These are phyloP conservation scores for Meandrusa payeni DNA, from an alignment of 2,888 invertebrate genomes.

Conservation along the genomic window DNA sequence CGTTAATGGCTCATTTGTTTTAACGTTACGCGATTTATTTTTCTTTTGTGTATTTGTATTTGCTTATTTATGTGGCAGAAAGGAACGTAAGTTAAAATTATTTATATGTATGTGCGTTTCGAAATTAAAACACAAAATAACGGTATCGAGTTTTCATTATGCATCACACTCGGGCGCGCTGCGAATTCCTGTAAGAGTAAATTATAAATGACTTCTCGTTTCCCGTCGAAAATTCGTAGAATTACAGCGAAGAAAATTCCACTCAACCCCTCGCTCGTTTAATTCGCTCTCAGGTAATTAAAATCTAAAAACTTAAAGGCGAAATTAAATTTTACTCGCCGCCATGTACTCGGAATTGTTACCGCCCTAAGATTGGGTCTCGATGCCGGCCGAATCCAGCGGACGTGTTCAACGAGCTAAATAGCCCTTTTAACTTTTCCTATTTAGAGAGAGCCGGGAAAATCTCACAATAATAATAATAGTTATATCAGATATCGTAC, in stretches of 20 bases:
- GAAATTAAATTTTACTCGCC: conserved; percentile 76
- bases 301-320: conserved; percentile 76
- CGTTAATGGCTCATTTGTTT: conserved; percentile 23
- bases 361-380: conserved; percentile 11
- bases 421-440: conserved; percentile 80
- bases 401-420: conserved; percentile 71
- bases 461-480: conserved; percentile 77
- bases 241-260: conserved; percentile 28
- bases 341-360: conserved; percentile 3
- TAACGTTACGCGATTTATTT: conserved; percentile 16
- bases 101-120: conserved; percentile 15
- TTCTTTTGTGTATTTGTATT: conserved; percentile 22
- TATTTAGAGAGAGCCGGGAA: conserved; percentile 71
- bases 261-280: conserved; percentile 52
- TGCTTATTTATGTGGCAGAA: conserved; percentile 19
- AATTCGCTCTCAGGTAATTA: conserved; percentile 78
- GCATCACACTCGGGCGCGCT: conserved; percentile 22
- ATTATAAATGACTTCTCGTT: conserved; percentile 23
- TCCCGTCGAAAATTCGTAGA: conserved; percentile 14
- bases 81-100: conserved; percentile 11
- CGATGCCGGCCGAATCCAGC: conserved; percentile 35
- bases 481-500: conserved; percentile 42
- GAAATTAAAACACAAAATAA: conserved; percentile 17
- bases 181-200: conserved; percentile 25
- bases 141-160: conserved; percentile 13